phyloP scores from a whole-genome alignment of 2,888 invertebrate species.

The Galeopsomyia nigrocyanea region DNA sequence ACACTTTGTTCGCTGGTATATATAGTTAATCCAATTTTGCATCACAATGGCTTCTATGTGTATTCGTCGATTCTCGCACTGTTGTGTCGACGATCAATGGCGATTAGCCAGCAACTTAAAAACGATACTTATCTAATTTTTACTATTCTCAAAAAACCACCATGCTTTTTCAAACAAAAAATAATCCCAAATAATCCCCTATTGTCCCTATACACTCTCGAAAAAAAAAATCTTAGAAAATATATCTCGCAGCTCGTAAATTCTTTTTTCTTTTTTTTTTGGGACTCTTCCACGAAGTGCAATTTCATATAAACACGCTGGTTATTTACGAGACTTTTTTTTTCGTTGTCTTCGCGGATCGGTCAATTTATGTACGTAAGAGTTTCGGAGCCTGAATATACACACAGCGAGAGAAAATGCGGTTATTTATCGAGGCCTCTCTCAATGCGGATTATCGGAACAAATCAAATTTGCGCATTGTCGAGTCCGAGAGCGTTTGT shows the following conservation, averaged over 20 bases:
- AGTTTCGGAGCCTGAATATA: neutral
- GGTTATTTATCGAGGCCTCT: constrained; percentile 33
- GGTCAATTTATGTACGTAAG: constrained; percentile 41
- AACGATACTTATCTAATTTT: too few relatives aligned
- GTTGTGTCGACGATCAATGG: too few relatives aligned
- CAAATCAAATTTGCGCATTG: constrained; percentile 35
- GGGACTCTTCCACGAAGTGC: constrained; percentile 57
- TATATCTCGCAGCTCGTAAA: constrained; percentile 28
- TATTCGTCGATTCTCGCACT: too few relatives aligned
- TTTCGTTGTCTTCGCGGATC: constrained; percentile 20
- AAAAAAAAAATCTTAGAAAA: too few relatives aligned
- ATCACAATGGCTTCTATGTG: too few relatives aligned
- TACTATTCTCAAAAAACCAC: too few relatives aligned
- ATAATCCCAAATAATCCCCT: too few relatives aligned
- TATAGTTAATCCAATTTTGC: too few relatives aligned
- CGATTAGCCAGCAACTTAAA: too few relatives aligned
- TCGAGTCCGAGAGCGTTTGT: neutral
- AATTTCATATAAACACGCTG: constrained; percentile 61
- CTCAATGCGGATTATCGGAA: constrained; percentile 37
- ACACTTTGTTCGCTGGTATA: too few relatives aligned
- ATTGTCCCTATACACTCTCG: too few relatives aligned
- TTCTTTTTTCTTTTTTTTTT: constrained; percentile 10
- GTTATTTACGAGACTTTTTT: constrained; percentile 57
- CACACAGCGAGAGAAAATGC: constrained; percentile 17
- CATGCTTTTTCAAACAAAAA: too few relatives aligned